These are phyloP conservation scores for Dasypus novemcinctus DNA, from an alignment of 2,113 vertebrate species.

Conservation along the genomic window DNA sequence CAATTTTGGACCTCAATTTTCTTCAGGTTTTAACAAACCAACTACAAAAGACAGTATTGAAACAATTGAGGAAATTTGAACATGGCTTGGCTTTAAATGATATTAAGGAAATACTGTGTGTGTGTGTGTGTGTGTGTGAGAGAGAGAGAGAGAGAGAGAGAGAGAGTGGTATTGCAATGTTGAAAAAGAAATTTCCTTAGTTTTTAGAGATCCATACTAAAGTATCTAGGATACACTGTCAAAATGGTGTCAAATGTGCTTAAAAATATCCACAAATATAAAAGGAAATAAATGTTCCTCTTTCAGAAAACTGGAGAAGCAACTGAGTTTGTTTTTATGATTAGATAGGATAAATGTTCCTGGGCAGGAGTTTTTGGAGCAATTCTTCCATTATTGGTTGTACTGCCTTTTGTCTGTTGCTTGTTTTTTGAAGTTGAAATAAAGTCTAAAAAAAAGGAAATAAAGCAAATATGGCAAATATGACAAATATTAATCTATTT, in stretches of 20 bases:
- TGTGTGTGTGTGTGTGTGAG: not conserved
- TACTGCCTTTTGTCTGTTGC: no score
- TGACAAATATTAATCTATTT: not conserved
- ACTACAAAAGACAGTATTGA: not conserved
- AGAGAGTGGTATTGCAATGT: not conserved
- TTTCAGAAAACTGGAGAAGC: no score
- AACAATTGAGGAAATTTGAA: not conserved
- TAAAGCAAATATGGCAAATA: not conserved
- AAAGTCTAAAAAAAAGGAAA: not conserved
- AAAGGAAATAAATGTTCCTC: not conserved
- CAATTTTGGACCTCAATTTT: not conserved
- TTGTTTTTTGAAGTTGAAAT: no score
- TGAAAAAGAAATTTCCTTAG: not conserved
- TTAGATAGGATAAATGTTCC: no score
- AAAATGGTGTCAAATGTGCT: no score
- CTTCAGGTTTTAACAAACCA: not conserved
- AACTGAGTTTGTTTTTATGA: no score
- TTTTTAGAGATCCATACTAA: not conserved
- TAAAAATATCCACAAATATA: not conserved
- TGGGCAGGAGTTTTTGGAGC: no score
- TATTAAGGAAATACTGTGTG: not conserved
- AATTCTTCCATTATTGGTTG: no score
- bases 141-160: no score
- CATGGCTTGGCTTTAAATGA: not conserved
- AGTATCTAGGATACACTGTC: not conserved